Conservation (phyloP, 2,797 vertebrate genomes). For the Ispidina lecontei region DNA sequence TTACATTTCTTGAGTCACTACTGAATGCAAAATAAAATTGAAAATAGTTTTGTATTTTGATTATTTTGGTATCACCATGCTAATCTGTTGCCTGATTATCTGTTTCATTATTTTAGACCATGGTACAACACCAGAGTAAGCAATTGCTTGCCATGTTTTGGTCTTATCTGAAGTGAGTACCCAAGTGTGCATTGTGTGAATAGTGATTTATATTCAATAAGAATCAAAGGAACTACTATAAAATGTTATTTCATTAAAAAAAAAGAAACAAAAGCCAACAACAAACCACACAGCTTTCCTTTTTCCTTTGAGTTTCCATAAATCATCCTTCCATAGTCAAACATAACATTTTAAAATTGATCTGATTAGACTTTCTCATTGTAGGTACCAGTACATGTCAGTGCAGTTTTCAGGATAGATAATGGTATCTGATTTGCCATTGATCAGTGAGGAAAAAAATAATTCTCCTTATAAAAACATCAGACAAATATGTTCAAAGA, state of each 20-base stretch:
- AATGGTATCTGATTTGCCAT: not conserved
- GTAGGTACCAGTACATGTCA: not conserved
- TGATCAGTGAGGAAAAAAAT: not conserved
- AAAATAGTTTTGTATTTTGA: no score
- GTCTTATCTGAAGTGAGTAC: constrained; percentile 8
- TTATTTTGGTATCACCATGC: no score
- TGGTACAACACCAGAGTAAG: no score
- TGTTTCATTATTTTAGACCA: no score
- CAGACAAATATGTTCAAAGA: not conserved
- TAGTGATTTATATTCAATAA: not conserved
- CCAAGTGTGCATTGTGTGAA: not conserved
- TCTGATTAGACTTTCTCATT: not conserved
- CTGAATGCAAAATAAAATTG: no score
- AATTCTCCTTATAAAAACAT: not conserved
- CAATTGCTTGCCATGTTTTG: no score
- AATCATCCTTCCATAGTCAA: not conserved
- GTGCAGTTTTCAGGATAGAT: not conserved
- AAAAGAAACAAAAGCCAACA: not conserved
- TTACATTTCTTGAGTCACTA: no score
- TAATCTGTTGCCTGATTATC: no score
- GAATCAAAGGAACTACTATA: not conserved
- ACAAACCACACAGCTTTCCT: no score
- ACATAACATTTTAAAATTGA: not conserved
- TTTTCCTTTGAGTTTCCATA: not conserved
- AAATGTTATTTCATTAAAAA: not conserved